Conservation (phyloP, 2,797 vertebrate species). For the Myotis findleyi region DNA sequence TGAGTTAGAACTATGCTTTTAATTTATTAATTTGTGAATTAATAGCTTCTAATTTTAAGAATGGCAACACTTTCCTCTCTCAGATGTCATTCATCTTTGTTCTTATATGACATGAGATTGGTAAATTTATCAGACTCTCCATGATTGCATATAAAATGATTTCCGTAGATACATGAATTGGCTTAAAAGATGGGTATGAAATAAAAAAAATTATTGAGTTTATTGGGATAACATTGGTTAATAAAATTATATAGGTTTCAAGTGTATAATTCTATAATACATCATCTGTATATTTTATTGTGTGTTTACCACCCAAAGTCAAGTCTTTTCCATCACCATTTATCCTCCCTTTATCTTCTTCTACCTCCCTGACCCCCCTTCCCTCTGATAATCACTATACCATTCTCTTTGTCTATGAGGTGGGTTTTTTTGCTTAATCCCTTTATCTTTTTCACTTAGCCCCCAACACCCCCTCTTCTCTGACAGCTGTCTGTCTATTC, state of each 20-base stretch:
- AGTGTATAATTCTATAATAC: background rate
- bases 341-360: background rate
- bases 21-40: slow-evolving; percentile 27
- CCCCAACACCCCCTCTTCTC: background rate
- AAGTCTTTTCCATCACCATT: background rate
- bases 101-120: slow-evolving; percentile 43
- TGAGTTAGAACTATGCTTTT: background rate
- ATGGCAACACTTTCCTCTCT: slow-evolving; percentile 25
- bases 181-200: slow-evolving; percentile 38
- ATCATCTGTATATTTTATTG: background rate
- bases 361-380: background rate
- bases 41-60: slow-evolving; percentile 57
- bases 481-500: background rate
- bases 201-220: background rate
- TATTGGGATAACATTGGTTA: background rate
- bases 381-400: background rate
- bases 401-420: background rate
- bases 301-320: background rate
- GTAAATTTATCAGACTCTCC: slow-evolving; percentile 51
- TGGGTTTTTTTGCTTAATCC: background rate
- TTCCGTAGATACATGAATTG: slow-evolving; percentile 43
- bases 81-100: slow-evolving; percentile 48
- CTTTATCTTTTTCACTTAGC: background rate
- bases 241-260: background rate
- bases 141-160: slow-evolving; percentile 35